Base-by-base conservation (phyloP, 2,888 invertebrate species). In the Dryomyza anilis region DNA sequence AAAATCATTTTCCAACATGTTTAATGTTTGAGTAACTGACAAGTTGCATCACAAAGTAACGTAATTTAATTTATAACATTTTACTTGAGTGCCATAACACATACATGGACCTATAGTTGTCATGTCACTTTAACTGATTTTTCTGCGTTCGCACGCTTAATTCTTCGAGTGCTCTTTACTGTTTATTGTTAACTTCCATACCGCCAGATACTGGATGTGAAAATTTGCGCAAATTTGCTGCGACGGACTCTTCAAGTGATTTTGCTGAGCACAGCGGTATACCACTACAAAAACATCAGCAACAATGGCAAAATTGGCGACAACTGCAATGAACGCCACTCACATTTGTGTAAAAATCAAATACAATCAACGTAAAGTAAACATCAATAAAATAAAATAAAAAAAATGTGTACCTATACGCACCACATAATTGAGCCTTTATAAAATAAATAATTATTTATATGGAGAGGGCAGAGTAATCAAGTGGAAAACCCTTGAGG, bases 11-110 rank as follows among this genome's bases (percentile, higher is more conserved):
- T 63, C 65, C 52, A 45, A 59, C 52, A 56, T 63, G 60, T 67
- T 65, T 55, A 65, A 55, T 56, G 55, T 67, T 65, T 60, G 65
- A 65, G 65, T 65, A 67, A 67, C 52, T 39, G 60, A 52, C 50
- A 39, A 33, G 19, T 52, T 52, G 36, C 39, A 39, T 10, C 52
- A n/a, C 52, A 52, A 61, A 27, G 25, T 52, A 21, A 48, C 39
- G 27, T 61, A 50, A 61, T 61, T 61, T 23, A 61, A 50, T 61
- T 61, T 61, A 52, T 36, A 16, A 27, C 27, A 33, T 61, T 46
- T 33, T 19, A 39, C 19, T 39, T 8, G 27, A 61, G 52, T 14
- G 39, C 48, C 16, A 43, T 46, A 23, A 10, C 23, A 25, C 55
- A 55, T 3, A 19, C 55, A 55, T 12, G 19, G 39, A 39, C n/a